Conservation (phyloP, 2,797 vertebrate genomes). For the Ciconia nigra region DNA sequence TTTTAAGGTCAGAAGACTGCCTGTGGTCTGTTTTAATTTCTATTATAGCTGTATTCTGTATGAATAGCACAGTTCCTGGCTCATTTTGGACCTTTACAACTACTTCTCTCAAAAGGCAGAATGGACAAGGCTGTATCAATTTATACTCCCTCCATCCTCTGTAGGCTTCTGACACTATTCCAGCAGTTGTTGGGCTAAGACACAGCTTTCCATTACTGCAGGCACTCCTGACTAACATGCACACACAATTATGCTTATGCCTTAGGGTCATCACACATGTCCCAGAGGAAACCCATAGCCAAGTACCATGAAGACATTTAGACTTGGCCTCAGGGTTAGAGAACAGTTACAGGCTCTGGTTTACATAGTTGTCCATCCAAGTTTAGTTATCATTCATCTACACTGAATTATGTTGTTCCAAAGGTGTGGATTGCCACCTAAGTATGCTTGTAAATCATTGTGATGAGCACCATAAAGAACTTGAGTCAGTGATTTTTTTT, state of each 20-base stretch:
- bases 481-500: not conserved
- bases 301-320: not conserved
- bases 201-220: not conserved
- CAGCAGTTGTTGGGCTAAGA: accelerated
- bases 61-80: not conserved
- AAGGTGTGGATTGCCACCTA: not conserved
- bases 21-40: not conserved
- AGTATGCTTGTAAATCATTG: not conserved
- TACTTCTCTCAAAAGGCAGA: not conserved
- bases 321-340: not conserved
- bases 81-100: not conserved
- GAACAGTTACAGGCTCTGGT: not conserved
- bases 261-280: not conserved
- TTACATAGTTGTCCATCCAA: not conserved
- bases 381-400: not conserved
- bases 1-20: not conserved
- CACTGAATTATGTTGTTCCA: not conserved
- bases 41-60: accelerated
- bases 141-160: not conserved
- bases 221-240: not conserved
- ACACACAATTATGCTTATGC: accelerated
- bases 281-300: not conserved
- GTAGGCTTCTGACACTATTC: not conserved
- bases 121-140: not conserved
- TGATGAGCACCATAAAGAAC: not conserved